Evolutionary conservation across 2,797 vertebrate genomes (phyloP).

Genomic region (Danio kyathit): DNA sequence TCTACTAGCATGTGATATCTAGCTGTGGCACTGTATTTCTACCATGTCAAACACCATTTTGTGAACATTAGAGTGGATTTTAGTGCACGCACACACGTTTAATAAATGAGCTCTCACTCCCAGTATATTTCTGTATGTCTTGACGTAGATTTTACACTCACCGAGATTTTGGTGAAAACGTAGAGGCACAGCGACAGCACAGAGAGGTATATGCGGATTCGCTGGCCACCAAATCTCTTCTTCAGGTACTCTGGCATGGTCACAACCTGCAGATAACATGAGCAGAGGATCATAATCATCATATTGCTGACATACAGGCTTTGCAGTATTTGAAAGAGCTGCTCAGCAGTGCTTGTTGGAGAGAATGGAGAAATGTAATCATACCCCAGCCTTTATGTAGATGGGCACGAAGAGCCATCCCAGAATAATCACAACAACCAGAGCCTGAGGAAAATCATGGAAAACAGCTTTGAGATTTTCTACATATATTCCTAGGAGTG

Average conservation of each 20-base stretch:
- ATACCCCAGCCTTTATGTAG: constrained; percentile 93
- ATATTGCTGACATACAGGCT: neutral
- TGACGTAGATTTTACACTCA: constrained; percentile 75
- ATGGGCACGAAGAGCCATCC: constrained; percentile 97
- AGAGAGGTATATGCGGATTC: constrained; percentile 93
- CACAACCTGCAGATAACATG: constrained; percentile 81
- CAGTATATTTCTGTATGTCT: neutral
- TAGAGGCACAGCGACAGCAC: constrained; percentile 88
- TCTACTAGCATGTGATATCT: no score
- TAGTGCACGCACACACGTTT: no score
- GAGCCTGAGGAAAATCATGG: constrained; percentile 78
- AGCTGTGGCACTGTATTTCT: no score
- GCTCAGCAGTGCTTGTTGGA: neutral
- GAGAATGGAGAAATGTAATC: constrained; percentile 53
- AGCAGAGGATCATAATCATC: neutral
- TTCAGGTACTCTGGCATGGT: constrained; percentile 95
- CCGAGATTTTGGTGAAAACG: constrained; percentile 92
- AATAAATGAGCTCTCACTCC: no score
- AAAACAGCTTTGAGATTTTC: neutral
- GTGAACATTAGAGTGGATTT: no score
- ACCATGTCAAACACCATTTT: no score
- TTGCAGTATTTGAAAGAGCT: constrained; percentile 11
- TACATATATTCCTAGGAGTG: neutral
- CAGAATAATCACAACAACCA: constrained; percentile 87
- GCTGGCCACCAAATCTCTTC: constrained; percentile 91